phyloP scores from a whole-genome alignment of 2,113 vertebrate genomes.

The Peromyscus leucopus region DNA sequence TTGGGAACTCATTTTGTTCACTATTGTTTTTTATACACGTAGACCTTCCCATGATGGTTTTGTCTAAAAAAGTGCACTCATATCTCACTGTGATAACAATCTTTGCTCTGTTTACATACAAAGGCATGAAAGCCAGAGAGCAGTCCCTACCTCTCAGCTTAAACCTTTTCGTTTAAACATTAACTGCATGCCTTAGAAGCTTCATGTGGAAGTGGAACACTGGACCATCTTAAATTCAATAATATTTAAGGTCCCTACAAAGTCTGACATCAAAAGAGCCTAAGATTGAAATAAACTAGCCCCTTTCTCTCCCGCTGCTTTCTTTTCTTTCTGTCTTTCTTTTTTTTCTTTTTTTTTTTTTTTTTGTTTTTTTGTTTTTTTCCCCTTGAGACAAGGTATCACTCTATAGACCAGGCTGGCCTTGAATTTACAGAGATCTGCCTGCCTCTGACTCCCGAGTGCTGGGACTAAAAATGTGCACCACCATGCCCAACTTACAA shows the following conservation, averaged over 20 bases:
- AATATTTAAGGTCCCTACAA: background rate
- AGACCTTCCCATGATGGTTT: background rate
- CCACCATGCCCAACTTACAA: background rate
- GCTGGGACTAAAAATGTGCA: background rate
- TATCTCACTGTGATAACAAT: background rate
- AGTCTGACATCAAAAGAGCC: background rate
- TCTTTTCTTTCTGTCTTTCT: background rate
- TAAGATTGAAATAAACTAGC: background rate
- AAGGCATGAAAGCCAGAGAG: background rate
- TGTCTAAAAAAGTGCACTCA: background rate
- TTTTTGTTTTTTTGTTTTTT: background rate
- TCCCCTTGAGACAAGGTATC: background rate
- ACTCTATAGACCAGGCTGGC: background rate
- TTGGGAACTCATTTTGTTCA: background rate
- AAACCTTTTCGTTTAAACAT: conserved; percentile 36
- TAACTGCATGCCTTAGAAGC: background rate
- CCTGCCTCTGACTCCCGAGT: background rate
- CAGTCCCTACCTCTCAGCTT: background rate
- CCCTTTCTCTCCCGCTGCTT: too few relatives aligned
- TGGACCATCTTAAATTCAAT: background rate
- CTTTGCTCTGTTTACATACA: background rate
- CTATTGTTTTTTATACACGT: background rate
- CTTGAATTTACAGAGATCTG: background rate
- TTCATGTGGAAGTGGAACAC: background rate
- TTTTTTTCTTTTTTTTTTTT: background rate